Percentiles rank a stretch among this genome's conserved stretches.
Evolutionary conservation across 2,797 vertebrate genomes (phyloP).

Genomic region (Phalloptychus januarius): DNA sequence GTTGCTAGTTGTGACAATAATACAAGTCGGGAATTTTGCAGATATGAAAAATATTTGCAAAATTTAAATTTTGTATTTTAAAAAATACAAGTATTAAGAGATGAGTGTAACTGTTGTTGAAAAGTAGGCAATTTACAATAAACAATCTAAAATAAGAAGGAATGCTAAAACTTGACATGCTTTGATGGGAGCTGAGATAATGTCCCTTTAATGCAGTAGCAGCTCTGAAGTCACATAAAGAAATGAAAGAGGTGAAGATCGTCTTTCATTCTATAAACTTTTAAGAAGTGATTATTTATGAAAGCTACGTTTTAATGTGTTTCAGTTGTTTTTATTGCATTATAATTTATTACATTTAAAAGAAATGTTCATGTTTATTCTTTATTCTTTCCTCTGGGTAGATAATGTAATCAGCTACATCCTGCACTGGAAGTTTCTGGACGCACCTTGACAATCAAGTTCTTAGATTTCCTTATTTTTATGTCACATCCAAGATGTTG

Average conservation of each 20-base stretch:
- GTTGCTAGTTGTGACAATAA: neutral
- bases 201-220: neutral
- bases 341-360: neutral
- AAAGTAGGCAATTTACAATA: neutral
- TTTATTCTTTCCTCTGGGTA: neutral
- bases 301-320: neutral
- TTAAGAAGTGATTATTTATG: neutral
- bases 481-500: neutral
- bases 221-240: neutral
- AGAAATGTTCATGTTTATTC: neutral
- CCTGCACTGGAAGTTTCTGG: neutral
- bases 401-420: neutral
- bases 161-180: neutral
- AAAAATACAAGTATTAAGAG: neutral
- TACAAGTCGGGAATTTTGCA: neutral
- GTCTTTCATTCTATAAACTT: neutral
- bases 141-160: neutral
- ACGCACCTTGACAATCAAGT: neutral
- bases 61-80: too few species aligned
- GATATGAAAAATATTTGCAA: neutral
- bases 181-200: neutral
- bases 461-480: neutral
- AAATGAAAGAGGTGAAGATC: neutral
- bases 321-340: neutral
- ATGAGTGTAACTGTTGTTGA: neutral